Evolutionary conservation across 2,797 vertebrate species (phyloP).

Genomic region (Pangasius macronema): DNA sequence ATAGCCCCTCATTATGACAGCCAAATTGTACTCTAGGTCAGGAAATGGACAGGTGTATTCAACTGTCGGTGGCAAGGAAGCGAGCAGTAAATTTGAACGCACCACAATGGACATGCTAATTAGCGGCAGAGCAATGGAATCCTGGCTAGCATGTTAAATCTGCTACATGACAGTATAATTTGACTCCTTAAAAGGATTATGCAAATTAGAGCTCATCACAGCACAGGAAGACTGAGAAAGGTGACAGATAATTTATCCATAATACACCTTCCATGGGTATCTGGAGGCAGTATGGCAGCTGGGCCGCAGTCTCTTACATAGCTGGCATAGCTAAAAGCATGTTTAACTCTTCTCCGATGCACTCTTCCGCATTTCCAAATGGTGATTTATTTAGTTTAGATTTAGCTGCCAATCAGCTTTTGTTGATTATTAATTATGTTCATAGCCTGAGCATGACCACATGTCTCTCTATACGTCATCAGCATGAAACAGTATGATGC

Average conservation of each 20-base stretch:
- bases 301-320: conserved; percentile 77
- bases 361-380: conserved; percentile 50
- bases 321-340: conserved; percentile 54
- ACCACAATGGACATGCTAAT: conserved; percentile 91
- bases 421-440: conserved; percentile 14
- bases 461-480: not conserved
- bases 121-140: conserved; percentile 87
- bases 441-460: not conserved
- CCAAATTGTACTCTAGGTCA: conserved; percentile 63
- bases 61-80: conserved; percentile 61
- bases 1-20: conserved; percentile 44
- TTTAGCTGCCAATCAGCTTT: conserved; percentile 54
- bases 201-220: conserved; percentile 92
- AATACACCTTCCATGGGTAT: conserved; percentile 89
- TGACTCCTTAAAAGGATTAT: conserved; percentile 96
- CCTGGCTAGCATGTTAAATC: conserved; percentile 93
- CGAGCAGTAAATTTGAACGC: conserved; percentile 78
- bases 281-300: conserved; percentile 83
- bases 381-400: conserved; percentile 31
- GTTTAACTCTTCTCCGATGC: conserved; percentile 66
- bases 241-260: conserved; percentile 95
- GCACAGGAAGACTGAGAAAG: conserved; percentile 89
- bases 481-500: not conserved
- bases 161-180: conserved; percentile 96
- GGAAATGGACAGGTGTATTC: conserved; percentile 76